Percentiles rank a stretch among this genome's conserved stretches.
Conservation (phyloP, 2,888 invertebrate genomes). For the Bombylius discolor region DNA sequence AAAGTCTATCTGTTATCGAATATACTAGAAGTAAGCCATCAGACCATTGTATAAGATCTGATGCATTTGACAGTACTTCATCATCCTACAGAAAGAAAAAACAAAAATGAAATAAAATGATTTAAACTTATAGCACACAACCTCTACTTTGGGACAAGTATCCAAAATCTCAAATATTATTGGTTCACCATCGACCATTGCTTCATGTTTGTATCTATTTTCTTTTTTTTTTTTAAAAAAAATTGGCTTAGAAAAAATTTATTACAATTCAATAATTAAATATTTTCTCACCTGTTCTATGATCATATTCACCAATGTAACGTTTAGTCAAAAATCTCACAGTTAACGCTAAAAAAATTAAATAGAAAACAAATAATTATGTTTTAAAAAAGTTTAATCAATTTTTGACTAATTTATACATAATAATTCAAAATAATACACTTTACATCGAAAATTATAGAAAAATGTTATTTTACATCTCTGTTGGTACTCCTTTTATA, state of each 20-base stretch:
- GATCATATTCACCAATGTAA: conserved; percentile 91
- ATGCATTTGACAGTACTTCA: conserved; percentile 54
- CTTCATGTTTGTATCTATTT: conserved; percentile 81
- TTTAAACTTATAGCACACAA: not conserved
- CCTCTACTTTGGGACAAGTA: conserved; percentile 51
- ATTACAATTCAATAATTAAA: not conserved
- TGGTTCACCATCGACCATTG: conserved; percentile 76
- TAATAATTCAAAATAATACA: too few relatives aligned
- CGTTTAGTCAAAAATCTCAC: conserved; percentile 86
- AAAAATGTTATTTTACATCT: too few relatives aligned
- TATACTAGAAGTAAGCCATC: conserved; percentile 81
- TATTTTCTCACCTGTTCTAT: conserved; percentile 62
- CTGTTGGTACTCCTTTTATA: too few relatives aligned
- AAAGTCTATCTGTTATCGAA: conserved; percentile 75
- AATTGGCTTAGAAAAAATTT: not conserved
- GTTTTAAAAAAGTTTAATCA: too few relatives aligned
- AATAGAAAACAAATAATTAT: not conserved
- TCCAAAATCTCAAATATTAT: conserved; percentile 83
- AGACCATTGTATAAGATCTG: conserved; percentile 73
- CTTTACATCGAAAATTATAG: too few relatives aligned
- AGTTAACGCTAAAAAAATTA: conserved; percentile 51
- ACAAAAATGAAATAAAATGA: not conserved
- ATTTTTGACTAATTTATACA: too few relatives aligned
- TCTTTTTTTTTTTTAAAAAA: conserved; percentile 44
- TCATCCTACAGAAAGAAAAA: conserved; percentile 40